Conservation (phyloP, 2,113 vertebrate genomes). For the Microcebus jonahi region DNA sequence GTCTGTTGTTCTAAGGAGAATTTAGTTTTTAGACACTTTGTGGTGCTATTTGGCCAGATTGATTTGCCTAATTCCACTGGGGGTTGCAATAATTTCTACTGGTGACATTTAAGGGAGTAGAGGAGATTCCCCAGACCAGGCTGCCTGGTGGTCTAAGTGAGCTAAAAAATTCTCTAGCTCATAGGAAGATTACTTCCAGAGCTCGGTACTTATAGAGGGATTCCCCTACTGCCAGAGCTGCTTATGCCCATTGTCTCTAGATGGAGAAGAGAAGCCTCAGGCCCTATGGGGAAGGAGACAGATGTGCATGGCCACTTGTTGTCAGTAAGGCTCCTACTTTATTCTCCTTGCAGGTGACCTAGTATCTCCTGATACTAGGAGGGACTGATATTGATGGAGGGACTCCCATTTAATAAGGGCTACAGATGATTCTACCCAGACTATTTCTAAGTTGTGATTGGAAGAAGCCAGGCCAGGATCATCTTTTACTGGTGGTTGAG, state of each 20-base stretch:
- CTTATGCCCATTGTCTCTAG: not conserved
- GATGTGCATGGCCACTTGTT: too few relatives aligned
- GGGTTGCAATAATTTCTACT: not conserved
- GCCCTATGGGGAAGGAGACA: too few relatives aligned
- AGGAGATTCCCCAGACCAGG: not conserved
- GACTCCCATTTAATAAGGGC: not conserved
- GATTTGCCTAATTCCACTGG: not conserved
- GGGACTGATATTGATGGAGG: not conserved
- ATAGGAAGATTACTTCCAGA: not conserved
- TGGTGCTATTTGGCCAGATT: not conserved
- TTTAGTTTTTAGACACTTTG: not conserved
- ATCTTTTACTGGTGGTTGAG: not conserved
- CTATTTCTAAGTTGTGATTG: not conserved
- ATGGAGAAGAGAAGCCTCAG: not conserved
- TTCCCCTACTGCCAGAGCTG: not conserved
- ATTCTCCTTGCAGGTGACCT: not conserved
- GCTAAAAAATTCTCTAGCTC: not conserved
- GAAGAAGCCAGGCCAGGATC: not conserved
- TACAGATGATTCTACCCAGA: not conserved
- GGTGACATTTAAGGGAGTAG: not conserved
- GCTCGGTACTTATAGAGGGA: not conserved
- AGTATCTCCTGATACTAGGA: not conserved
- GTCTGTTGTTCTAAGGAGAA: not conserved
- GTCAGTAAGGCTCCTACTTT: not conserved
- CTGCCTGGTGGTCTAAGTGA: not conserved